Evolutionary conservation across 2,888 invertebrate genomes (phyloP).

Genomic region (Cylloceria caligata): DNA sequence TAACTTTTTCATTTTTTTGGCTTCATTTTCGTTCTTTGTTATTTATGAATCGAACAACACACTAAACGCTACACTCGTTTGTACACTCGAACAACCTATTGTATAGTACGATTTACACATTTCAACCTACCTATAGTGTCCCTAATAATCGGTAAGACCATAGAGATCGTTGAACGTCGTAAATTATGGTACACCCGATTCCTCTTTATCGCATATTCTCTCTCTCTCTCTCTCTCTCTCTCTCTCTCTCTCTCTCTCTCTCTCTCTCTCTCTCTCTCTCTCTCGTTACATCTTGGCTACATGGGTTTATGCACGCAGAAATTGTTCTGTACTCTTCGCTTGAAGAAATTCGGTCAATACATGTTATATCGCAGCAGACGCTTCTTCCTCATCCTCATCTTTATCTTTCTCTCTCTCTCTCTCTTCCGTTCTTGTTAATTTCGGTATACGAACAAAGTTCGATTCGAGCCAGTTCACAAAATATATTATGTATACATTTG

Average conservation of each 20-base stretch:
- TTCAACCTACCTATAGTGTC: conserved; percentile 53
- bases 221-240: background rate
- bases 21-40: conserved; percentile 29
- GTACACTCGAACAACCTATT: conserved; percentile 68
- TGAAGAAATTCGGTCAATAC: conserved; percentile 39
- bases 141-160: conserved; percentile 45
- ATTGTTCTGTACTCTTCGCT: conserved; percentile 19
- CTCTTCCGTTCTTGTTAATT: background rate
- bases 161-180: conserved; percentile 62
- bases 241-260: conserved; percentile 9
- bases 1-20: background rate
- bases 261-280: conserved; percentile 7
- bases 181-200: conserved; percentile 61
- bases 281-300: conserved; percentile 1
- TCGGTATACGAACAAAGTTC: conserved; percentile 35
- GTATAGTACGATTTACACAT: conserved; percentile 64
- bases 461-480: conserved; percentile 47
- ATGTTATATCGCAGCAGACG: conserved; percentile 43
- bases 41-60: conserved; percentile 66
- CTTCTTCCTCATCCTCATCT: conserved; percentile 19
- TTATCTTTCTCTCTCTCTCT: conserved; percentile 8
- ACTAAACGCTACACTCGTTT: conserved; percentile 66
- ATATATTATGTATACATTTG: conserved; percentile 63
- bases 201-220: background rate
- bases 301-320: background rate